A percentile compares a stretch with the other conserved stretches of the same genome.
Conservation (phyloP, 1,140 invertebrate species). For the Calephelis nemesis region DNA sequence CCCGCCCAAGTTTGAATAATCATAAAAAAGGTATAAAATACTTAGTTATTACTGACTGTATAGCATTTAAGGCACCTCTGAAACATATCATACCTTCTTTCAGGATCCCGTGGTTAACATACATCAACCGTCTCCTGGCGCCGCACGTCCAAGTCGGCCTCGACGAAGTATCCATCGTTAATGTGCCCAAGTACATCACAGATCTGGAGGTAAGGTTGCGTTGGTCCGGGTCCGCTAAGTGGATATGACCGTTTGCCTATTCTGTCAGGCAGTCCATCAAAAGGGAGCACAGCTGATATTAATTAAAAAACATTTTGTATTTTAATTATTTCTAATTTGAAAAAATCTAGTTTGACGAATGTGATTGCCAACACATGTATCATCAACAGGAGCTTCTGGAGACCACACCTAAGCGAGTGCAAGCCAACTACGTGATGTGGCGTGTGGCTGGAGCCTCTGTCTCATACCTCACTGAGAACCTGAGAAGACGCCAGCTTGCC, state of each 20-base stretch:
- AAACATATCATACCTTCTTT: slow-evolving; percentile 7
- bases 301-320: too few species aligned
- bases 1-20: too few species aligned
- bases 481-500: slow-evolving; percentile 85
- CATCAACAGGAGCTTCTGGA: slow-evolving; percentile 60
- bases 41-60: too few species aligned
- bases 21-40: too few species aligned
- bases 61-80: background rate
- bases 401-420: slow-evolving; percentile 75
- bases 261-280: too few species aligned
- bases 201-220: slow-evolving; percentile 80
- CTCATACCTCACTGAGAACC: slow-evolving; percentile 86
- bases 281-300: too few species aligned
- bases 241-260: too few species aligned
- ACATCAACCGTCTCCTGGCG: slow-evolving; percentile 88
- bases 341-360: too few species aligned
- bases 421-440: slow-evolving; percentile 92
- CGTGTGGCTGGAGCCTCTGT: slow-evolving; percentile 86
- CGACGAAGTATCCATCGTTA: slow-evolving; percentile 89
- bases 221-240: too few species aligned
- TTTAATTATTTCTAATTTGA: too few species aligned
- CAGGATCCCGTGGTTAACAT: slow-evolving; percentile 88
- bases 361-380: too few species aligned
- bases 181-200: slow-evolving; percentile 87
- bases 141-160: slow-evolving; percentile 80